These are phyloP conservation scores for Mystacides longicornis DNA, from an alignment of 2,888 invertebrate genomes.

Conservation along the genomic window DNA sequence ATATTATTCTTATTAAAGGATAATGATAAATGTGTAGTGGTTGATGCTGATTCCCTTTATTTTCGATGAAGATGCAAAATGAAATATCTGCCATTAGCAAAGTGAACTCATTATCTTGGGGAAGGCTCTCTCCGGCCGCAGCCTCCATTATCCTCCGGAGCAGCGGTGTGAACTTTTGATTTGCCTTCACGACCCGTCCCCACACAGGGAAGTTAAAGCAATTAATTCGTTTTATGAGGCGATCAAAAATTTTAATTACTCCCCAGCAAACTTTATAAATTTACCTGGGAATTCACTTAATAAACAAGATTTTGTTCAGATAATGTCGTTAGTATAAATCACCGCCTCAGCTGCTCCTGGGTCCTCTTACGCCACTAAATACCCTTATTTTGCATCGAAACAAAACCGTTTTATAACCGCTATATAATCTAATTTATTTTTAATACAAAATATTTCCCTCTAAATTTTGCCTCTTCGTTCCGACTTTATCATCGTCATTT, in stretches of 20 bases:
- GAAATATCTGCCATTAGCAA: neutral
- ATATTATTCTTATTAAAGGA: no score
- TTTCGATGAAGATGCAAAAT: neutral
- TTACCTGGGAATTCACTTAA: constrained; percentile 12
- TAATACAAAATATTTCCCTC: no score
- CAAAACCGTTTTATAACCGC: neutral
- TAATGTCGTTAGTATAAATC: constrained; percentile 12
- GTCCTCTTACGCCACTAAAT: constrained; percentile 1
- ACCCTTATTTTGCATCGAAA: neutral
- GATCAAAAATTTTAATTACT: constrained; percentile 20
- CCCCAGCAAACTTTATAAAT: constrained; percentile 11
- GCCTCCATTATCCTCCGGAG: neutral
- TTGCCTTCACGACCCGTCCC: constrained; percentile 8
- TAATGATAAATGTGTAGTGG: neutral
- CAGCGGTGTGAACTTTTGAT: constrained; percentile 19
- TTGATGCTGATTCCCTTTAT: neutral
- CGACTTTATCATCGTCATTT: no score
- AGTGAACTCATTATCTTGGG: constrained; percentile 10
- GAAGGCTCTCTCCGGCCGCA: neutral
- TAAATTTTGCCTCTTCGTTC: no score
- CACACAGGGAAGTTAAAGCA: constrained; percentile 11
- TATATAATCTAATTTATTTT: neutral
- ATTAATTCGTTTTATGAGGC: constrained; percentile 20
- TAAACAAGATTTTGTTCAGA: constrained; percentile 10
- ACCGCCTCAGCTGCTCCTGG: constrained; percentile 3